Percentiles rank a stretch among this genome's conserved stretches.
Evolutionary conservation across 2,797 vertebrate species (phyloP).

Genomic region (Halcyon chelicuti): DNA sequence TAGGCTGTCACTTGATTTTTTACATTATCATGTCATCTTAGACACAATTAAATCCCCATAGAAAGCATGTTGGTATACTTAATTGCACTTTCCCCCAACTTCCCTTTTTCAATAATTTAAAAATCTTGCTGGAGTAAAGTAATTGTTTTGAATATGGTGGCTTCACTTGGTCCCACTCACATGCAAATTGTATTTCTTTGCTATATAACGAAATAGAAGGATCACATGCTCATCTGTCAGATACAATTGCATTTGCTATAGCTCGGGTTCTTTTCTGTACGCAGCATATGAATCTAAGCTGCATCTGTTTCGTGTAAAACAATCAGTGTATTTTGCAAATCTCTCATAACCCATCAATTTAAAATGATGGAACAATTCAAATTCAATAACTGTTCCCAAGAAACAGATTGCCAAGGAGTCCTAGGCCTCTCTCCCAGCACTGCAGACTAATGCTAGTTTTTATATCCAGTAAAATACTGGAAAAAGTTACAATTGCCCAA

Average conservation of each 20-base stretch:
- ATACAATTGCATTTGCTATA: neutral
- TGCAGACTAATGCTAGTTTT: neutral
- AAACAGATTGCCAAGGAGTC: neutral
- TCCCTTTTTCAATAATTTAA: neutral
- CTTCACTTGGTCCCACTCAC: neutral
- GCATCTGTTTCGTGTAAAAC: neutral
- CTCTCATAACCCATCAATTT: neutral
- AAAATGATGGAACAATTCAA: constrained; percentile 8
- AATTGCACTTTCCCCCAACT: neutral
- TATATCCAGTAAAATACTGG: constrained; percentile 25
- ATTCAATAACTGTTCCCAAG: neutral
- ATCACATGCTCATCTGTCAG: neutral
- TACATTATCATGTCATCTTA: neutral
- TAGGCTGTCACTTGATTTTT: neutral
- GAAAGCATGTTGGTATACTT: neutral
- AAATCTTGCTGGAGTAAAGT: neutral
- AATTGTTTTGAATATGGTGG: neutral
- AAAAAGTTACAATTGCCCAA: constrained; percentile 35
- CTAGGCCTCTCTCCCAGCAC: neutral
- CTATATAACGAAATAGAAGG: neutral
- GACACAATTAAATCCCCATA: neutral
- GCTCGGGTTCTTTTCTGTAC: neutral
- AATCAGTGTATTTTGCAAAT: neutral
- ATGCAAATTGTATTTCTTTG: constrained; percentile 2
- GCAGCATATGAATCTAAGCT: constrained; percentile 12